Percentiles rank a stretch among this genome's conserved stretches.
Evolutionary conservation across 2,888 invertebrate genomes (phyloP).

Genomic region (Zhengitettix transpicula): DNA sequence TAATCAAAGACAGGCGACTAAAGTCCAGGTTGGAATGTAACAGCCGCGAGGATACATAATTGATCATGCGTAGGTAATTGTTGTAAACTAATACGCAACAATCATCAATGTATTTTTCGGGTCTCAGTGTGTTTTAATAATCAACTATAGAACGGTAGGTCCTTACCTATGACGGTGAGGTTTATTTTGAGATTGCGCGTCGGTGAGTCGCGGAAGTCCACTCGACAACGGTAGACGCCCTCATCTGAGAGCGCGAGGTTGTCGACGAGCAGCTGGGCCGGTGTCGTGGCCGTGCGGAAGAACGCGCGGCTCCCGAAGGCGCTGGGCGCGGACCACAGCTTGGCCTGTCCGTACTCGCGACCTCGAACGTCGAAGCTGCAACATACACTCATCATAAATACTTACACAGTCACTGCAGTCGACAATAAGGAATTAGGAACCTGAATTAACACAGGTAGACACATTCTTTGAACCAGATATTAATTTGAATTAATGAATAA

Average conservation of each 20-base stretch:
- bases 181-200: conserved; percentile 57
- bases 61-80: too few species aligned
- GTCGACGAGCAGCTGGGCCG: conserved; percentile 41
- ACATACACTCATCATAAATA: too few species aligned
- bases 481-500: too few species aligned
- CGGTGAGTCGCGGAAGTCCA: conserved; percentile 57
- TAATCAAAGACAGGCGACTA: too few species aligned
- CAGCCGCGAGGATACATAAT: too few species aligned
- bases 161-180: conserved; percentile 56
- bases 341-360: conserved; percentile 34
- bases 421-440: background rate
- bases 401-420: background rate
- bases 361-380: conserved; percentile 42
- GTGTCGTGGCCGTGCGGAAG: conserved; percentile 35
- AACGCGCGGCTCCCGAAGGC: conserved; percentile 38
- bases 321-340: conserved; percentile 38
- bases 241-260: conserved; percentile 42
- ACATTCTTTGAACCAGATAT: too few species aligned
- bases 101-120: too few species aligned
- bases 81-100: too few species aligned
- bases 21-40: too few species aligned
- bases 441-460: too few species aligned
- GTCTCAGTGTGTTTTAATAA: too few species aligned
- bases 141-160: background rate
- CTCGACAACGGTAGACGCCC: conserved; percentile 53